These are phyloP conservation scores for Rhopalosiphum maidis DNA, from an alignment of 1,140 invertebrate species.

Conservation along the genomic window DNA sequence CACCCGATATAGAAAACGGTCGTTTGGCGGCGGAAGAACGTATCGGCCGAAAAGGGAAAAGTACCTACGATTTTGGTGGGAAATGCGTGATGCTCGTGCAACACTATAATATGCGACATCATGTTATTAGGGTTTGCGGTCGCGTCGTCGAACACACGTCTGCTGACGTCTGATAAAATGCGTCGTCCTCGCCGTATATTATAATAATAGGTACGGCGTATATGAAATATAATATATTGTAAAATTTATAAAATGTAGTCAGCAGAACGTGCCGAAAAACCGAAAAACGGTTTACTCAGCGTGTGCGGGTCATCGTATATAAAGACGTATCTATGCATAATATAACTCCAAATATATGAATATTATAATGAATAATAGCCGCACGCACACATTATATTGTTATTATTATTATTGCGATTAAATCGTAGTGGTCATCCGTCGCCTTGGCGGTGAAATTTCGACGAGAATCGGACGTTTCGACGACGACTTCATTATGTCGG, in stretches of 20 bases:
- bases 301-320: background rate
- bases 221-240: background rate
- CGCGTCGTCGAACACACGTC: background rate
- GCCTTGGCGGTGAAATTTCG: background rate
- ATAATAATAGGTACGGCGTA: background rate
- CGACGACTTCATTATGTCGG: conserved; percentile 19
- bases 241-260: conserved; percentile 7
- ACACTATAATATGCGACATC: background rate
- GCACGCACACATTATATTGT: background rate
- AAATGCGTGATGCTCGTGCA: background rate
- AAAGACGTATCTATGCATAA: background rate
- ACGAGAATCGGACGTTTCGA: conserved; percentile 2
- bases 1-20: too few relatives aligned
- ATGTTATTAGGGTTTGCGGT: background rate
- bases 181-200: background rate
- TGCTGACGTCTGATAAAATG: background rate
- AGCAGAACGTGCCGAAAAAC: conserved; percentile 42
- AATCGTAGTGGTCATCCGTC: background rate
- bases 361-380: background rate
- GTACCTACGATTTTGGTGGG: background rate
- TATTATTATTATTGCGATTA: background rate
- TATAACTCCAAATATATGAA: background rate
- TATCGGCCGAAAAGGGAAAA: background rate
- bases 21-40: background rate
- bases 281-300: background rate